phyloP scores from a whole-genome alignment of 1,140 invertebrate genomes.

The Neotoxoptera formosana region DNA sequence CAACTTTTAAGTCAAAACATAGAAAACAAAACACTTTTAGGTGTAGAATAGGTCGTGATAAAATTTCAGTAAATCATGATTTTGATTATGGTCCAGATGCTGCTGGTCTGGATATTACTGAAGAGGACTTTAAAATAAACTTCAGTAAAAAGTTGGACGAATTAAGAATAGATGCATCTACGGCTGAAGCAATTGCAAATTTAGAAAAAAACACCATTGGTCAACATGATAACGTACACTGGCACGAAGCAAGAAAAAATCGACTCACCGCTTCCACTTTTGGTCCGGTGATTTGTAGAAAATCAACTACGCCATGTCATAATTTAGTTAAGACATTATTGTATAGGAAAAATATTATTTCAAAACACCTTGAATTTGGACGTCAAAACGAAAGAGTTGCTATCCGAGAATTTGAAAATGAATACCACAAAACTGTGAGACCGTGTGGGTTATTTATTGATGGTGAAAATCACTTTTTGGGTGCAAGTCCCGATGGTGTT shows the following conservation, averaged over 20 bases:
- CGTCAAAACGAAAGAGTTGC: neutral
- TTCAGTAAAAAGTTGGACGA: neutral
- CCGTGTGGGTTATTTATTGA: conserved; percentile 11
- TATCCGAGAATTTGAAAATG: neutral
- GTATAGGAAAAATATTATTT: conserved; percentile 8
- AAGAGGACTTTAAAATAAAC: conserved; percentile 23
- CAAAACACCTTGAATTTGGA: conserved; percentile 28
- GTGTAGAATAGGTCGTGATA: neutral
- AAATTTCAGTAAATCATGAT: neutral
- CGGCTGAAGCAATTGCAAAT: neutral
- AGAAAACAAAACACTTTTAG: neutral
- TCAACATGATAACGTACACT: conserved; percentile 24
- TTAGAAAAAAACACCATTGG: conserved; percentile 20
- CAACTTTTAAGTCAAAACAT: neutral
- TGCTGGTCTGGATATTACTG: conserved; percentile 19
- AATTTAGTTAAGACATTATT: conserved; percentile 24
- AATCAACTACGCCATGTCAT: neutral
- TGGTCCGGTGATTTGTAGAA: neutral
- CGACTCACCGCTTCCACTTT: neutral
- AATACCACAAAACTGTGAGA: neutral
- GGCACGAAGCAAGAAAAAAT: conserved; percentile 24
- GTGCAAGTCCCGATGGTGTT: conserved; percentile 26
- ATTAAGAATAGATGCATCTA: neutral
- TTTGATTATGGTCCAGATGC: conserved; percentile 22
- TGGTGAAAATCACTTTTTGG: neutral